These are phyloP conservation scores for Caranx ignobilis DNA, from an alignment of 2,113 vertebrate genomes.

Conservation along the genomic window DNA sequence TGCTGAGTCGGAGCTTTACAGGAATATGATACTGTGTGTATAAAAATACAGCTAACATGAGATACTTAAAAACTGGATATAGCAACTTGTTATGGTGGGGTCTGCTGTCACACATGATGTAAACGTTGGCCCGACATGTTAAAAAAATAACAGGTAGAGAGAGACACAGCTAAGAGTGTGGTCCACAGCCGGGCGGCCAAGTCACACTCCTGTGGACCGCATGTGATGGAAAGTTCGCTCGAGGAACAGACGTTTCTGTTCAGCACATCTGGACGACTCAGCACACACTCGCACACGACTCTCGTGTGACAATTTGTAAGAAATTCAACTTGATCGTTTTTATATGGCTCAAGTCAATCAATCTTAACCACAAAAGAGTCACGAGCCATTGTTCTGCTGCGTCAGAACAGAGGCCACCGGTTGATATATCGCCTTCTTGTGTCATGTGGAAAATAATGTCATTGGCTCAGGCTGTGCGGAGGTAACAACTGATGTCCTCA, in stretches of 20 bases:
- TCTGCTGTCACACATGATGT: slow-evolving; percentile 5
- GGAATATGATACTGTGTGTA: neutral
- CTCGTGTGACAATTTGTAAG: slow-evolving; percentile 17
- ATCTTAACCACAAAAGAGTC: slow-evolving; percentile 31
- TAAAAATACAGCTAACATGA: neutral
- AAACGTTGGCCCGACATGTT: neutral
- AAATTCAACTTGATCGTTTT: slow-evolving; percentile 16
- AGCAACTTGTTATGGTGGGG: slow-evolving; percentile 8
- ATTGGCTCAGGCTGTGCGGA: neutral
- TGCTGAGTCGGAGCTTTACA: neutral
- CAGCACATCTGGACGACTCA: slow-evolving; percentile 25
- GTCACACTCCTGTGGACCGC: neutral
- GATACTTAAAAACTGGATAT: neutral
- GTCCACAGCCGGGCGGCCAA: neutral
- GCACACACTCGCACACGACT: neutral
- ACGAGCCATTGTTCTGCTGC: slow-evolving; percentile 21
- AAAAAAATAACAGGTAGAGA: neutral
- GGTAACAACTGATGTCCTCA: neutral
- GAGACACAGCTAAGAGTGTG: slow-evolving; percentile 8
- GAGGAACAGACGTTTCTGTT: slow-evolving; percentile 24
- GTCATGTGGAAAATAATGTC: slow-evolving; percentile 15
- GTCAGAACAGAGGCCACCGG: slow-evolving; percentile 14
- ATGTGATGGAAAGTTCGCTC: slow-evolving; percentile 32
- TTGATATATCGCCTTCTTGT: neutral
- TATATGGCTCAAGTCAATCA: slow-evolving; percentile 30